Evolutionary conservation across 2,888 invertebrate species (phyloP), one percentile per base, ranked within the genome.

Genomic region (Pterostichus madidus): DNA sequence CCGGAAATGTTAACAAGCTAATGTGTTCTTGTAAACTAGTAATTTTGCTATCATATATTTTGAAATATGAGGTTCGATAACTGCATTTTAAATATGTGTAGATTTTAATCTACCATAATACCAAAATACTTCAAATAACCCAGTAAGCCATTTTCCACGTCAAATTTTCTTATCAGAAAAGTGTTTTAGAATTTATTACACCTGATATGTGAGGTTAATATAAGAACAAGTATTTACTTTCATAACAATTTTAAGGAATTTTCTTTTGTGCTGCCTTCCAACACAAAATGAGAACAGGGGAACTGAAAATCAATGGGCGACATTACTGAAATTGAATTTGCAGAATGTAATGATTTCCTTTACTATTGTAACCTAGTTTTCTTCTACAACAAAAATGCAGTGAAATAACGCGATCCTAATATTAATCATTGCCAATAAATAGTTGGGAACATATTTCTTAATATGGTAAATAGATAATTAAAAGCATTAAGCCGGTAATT

Each of bases 1-100:
- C 68, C 39, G 68, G 44, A 71, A 71, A 71, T 71, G 68, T 44
- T 71, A 71, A 71, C 68, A 71, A 71, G 68, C 68, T 71, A 44
- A 71, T 71, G 44, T 11, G 68, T 44, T 39, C 44, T 32, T 64
- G 8, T 71, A 64, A 17, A 44, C 39, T 39, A 10, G 44, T 44
- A 44, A 44, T 71, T 71, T 71, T 13, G 44, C 44, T 44, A 44
- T 71, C 68, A 71, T 64, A 64, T 64, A 64, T 17, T 71, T 39
- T 71, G 68, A 71, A 71, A 17, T 71, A 71, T 71, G 68, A 71
- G 68, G 15, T 13, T 44, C 15, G 68, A 71, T 71, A 71, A 44
- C 68, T 44, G 44, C 68, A 46, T 71, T 39, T 71, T 71, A 71
- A 39, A 71, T 71, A 44, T 71, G 68, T 71, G 39, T 15, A 71